phyloP scores from a whole-genome alignment of 1,140 invertebrate species.

The Nautilus pompilius region DNA sequence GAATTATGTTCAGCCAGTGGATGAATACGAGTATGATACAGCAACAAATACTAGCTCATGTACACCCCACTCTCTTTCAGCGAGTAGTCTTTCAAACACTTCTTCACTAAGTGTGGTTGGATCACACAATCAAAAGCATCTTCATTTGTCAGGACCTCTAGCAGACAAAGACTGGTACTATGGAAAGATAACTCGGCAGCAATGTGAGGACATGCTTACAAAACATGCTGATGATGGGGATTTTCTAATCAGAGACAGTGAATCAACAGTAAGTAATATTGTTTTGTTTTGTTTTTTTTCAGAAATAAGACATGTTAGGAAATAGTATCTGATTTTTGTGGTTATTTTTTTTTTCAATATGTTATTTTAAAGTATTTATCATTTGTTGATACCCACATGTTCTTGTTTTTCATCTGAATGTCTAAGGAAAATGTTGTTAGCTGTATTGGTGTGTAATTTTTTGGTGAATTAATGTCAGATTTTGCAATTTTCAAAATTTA shows the following conservation, averaged over 20 bases:
- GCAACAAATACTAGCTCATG: conserved; percentile 32
- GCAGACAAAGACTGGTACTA: conserved; percentile 80
- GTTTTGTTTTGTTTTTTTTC: background rate
- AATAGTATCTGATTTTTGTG: too few species aligned
- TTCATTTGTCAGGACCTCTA: conserved; percentile 44
- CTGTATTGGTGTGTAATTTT: too few species aligned
- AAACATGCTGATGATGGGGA: conserved; percentile 94
- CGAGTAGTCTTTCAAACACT: conserved; percentile 48
- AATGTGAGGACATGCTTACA: conserved; percentile 92
- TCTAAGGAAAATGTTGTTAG: background rate
- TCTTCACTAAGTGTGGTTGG: conserved; percentile 31
- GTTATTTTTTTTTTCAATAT: too few species aligned
- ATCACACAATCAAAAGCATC: conserved; percentile 38
- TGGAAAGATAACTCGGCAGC: conserved; percentile 87
- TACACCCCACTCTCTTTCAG: conserved; percentile 52
- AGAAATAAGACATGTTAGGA: too few species aligned
- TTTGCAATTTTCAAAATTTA: too few species aligned
- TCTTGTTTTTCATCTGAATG: background rate
- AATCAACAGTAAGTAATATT: conserved; percentile 86
- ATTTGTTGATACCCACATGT: background rate
- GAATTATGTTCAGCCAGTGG: conserved; percentile 80
- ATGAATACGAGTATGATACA: conserved; percentile 36
- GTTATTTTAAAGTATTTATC: too few species aligned
- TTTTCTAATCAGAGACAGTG: conserved; percentile 96
- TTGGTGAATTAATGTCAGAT: too few species aligned